Percentiles rank a stretch among this genome's conserved stretches.
Conservation (phyloP, 2,797 vertebrate genomes). For the Mormyrus hasselquistii region DNA sequence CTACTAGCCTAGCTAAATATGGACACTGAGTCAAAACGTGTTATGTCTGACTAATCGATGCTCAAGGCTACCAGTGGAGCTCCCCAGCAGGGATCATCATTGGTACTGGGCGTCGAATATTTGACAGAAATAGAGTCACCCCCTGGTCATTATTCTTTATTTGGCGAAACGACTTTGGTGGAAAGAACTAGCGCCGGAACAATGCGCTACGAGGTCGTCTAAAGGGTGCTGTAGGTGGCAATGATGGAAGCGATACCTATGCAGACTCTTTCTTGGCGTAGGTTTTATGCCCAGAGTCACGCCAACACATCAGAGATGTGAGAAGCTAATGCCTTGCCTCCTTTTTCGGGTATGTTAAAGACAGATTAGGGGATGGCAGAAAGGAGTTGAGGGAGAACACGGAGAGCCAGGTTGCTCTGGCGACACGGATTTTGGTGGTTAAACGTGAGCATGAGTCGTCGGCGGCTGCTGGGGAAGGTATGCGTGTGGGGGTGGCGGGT, state of each 20-base stretch:
- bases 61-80: background rate
- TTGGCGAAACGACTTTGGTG: background rate
- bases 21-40: background rate
- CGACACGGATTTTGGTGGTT: background rate
- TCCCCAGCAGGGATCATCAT: background rate
- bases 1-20: background rate
- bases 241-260: constrained; percentile 15
- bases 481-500: background rate
- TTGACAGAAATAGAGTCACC: background rate
- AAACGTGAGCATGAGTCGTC: background rate
- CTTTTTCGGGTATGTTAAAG: constrained; percentile 23
- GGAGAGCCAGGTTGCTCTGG: background rate
- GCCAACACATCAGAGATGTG: constrained; percentile 30
- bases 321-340: constrained; percentile 40
- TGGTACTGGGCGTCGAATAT: no score
- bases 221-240: constrained; percentile 21
- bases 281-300: constrained; percentile 21
- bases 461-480: background rate
- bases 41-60: background rate
- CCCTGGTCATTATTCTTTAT: background rate
- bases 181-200: constrained; percentile 28
- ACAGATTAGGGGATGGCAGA: background rate
- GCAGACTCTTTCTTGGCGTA: constrained; percentile 41
- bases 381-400: background rate
- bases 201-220: constrained; percentile 31